Evolutionary conservation across 2,888 invertebrate species (phyloP).

Genomic region (Tinea semifulvella): DNA sequence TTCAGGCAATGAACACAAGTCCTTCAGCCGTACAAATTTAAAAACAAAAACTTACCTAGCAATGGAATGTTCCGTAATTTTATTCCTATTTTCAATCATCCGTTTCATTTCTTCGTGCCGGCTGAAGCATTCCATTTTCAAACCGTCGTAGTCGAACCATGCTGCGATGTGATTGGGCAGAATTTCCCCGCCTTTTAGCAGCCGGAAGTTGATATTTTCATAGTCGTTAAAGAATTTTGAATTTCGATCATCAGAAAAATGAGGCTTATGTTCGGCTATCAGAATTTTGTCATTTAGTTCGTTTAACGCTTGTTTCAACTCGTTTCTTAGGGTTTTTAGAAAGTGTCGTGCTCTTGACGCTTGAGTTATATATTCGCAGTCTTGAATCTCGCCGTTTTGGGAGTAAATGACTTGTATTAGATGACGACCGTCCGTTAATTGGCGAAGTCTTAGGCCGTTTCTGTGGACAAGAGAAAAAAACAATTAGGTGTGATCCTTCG

Average conservation of each 20-base stretch:
- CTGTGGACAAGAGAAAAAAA: conserved; percentile 48
- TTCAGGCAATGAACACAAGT: too few species aligned
- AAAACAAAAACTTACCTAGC: conserved; percentile 35
- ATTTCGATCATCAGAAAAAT: conserved; percentile 25
- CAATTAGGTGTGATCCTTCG: too few species aligned
- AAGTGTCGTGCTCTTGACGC: conserved; percentile 64
- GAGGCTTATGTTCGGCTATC: conserved; percentile 26
- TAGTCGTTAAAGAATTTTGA: conserved; percentile 50
- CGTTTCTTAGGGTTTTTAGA: conserved; percentile 65
- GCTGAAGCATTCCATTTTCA: conserved; percentile 64
- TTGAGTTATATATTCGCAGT: conserved; percentile 73
- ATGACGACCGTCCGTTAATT: conserved; percentile 73
- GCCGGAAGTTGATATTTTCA: conserved; percentile 63
- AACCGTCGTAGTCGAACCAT: conserved; percentile 68
- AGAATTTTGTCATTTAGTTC: conserved; percentile 41
- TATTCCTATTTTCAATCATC: conserved; percentile 44
- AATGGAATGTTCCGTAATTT: conserved; percentile 33
- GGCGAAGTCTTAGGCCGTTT: conserved; percentile 67
- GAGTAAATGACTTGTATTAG: conserved; percentile 76
- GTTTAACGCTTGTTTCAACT: conserved; percentile 55
- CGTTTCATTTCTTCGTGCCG: conserved; percentile 46
- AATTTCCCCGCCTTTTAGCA: conserved; percentile 51
- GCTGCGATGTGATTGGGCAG: conserved; percentile 57
- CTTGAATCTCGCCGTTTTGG: conserved; percentile 65
- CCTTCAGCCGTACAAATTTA: too few species aligned